Base-by-base conservation (phyloP, 2,888 invertebrate genomes). In the Eristalis tenax region DNA sequence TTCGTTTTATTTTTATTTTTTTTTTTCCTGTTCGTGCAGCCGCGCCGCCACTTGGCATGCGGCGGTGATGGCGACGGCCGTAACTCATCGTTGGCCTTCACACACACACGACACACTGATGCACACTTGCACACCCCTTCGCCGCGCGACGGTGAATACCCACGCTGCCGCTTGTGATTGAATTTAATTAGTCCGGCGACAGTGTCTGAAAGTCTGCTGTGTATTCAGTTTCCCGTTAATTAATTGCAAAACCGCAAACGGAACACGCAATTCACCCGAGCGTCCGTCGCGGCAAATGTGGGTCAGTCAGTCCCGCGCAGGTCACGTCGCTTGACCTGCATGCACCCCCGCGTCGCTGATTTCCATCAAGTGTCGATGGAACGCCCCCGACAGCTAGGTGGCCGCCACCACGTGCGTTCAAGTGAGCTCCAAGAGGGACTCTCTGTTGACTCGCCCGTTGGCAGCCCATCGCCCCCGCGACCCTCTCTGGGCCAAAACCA, bases 161-260 rank as follows among this genome's bases (percentile, higher is more conserved):
- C 18, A 50, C 43, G 43, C 43, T 15, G 43, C 15, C 6, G 43
- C 43, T 18, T n/a, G 43, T 43, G 35, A 64, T 35, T 40, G 63
- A 80, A 80, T 74, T 80, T 73, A 80, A 74, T 80, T 80, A 80
- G 61, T 32, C 18, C 28, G 57, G 15, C n/a, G 57, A n/a, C 71
- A 23, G 68, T 61, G 13, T 61, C 28, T 22, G n/a, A 32, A 32
- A 32, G 32, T 32, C 32, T 32, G 32, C 32, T 32, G n/a, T 18
- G 35, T 57, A 4, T 64, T 50, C 64, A n/a, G 59, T 59, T 68
- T 61, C 35, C 56, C 73, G 59, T 74, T 74, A 61, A 66, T 68
- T 80, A 79, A 65, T 71, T 71, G 59, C 50, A 63, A 6, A 50
- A 28, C 23, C 66, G 23, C 65, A 59, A 35, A 57, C 61, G 26